These are phyloP conservation scores for Bucorvus abyssinicus DNA, from an alignment of 2,797 vertebrate species.

Conservation along the genomic window DNA sequence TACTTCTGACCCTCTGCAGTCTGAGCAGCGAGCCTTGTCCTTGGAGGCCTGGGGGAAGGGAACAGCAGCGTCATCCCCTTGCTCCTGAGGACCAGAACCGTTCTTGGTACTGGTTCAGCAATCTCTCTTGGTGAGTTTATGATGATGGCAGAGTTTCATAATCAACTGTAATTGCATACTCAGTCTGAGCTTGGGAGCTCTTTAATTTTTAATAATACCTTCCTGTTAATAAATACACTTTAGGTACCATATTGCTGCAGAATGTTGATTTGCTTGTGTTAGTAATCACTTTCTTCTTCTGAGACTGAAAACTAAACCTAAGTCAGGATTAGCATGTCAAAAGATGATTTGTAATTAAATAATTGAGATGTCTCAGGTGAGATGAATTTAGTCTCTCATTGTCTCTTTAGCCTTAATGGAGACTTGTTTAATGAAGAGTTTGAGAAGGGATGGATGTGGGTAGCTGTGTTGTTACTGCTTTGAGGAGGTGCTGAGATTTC, in stretches of 20 bases:
- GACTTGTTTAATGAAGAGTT: background rate
- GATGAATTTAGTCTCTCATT: background rate
- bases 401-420: background rate
- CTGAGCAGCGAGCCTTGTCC: background rate
- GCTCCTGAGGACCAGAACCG: background rate
- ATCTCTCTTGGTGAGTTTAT: background rate
- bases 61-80: background rate
- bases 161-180: background rate
- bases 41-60: background rate
- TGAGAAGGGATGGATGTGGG: background rate
- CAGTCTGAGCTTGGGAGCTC: background rate
- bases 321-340: background rate
- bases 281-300: background rate
- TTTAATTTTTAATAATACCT: conserved; percentile 29
- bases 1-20: background rate
- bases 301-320: background rate
- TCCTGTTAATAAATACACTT: background rate
- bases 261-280: conserved; percentile 14
- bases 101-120: background rate
- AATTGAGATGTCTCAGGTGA: background rate
- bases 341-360: conserved; percentile 43
- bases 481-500: background rate
- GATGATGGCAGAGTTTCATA: background rate
- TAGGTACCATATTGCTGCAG: background rate
- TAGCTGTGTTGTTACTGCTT: background rate